Evolutionary conservation across 2,113 vertebrate genomes (phyloP).

Genomic region (Hemichromis elongatus): DNA sequence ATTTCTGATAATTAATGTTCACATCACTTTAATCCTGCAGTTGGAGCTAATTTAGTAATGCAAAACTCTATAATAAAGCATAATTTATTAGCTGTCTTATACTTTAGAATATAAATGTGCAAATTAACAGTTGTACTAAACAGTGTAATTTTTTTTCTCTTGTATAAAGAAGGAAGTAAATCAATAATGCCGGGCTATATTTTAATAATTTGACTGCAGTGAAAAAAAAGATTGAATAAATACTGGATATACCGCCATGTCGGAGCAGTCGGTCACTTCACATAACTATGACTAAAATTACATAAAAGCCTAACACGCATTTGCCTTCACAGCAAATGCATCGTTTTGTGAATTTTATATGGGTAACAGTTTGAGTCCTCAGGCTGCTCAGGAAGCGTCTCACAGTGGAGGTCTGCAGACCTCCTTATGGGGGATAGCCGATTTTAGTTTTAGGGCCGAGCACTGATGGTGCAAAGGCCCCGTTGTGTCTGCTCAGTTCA

Average conservation of each 20-base stretch:
- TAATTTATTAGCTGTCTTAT: background rate
- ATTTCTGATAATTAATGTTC: background rate
- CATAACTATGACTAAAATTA: too few species aligned
- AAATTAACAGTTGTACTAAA: background rate
- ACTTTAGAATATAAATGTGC: background rate
- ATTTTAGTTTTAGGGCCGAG: background rate
- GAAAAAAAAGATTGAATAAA: background rate
- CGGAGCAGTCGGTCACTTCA: background rate
- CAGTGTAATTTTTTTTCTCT: background rate
- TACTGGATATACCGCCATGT: accelerated
- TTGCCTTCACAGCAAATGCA: background rate
- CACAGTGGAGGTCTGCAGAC: background rate
- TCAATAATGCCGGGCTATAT: background rate
- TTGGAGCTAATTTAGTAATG: background rate
- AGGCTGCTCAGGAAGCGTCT: background rate
- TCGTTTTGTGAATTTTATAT: background rate
- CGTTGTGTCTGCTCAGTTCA: background rate
- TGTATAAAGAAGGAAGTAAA: background rate
- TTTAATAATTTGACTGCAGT: background rate
- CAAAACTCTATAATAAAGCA: background rate
- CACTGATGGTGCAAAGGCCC: background rate
- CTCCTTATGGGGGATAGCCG: background rate
- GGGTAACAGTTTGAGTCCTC: background rate
- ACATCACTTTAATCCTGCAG: background rate
- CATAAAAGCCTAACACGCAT: too few species aligned